phyloP scores from a whole-genome alignment of 2,797 vertebrate genomes.

The Meda fulgida region DNA sequence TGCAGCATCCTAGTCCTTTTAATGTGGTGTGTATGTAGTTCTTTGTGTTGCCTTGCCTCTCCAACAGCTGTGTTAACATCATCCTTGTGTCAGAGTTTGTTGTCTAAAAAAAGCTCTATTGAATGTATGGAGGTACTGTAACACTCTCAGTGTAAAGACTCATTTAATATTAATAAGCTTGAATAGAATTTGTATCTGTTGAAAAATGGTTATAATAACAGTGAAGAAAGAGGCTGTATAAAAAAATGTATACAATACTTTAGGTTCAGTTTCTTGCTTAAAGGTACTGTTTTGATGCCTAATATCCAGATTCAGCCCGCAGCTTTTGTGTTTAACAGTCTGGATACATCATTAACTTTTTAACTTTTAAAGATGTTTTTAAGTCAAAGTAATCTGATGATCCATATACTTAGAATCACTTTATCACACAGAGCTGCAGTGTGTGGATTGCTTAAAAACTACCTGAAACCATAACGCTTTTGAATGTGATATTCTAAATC shows the following conservation, averaged over 20 bases:
- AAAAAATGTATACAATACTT: neutral
- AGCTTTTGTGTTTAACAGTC: neutral
- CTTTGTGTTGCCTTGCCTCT: conserved; percentile 7
- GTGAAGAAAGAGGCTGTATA: neutral
- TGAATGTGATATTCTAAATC: neutral
- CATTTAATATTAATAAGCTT: neutral
- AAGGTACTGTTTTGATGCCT: neutral
- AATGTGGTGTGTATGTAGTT: conserved; percentile 9
- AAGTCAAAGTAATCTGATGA: neutral
- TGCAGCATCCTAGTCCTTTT: neutral
- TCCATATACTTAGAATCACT: neutral
- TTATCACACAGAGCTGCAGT: neutral
- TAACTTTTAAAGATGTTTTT: neutral
- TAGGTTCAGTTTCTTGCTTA: neutral
- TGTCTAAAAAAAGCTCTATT: neutral
- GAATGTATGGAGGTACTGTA: neutral
- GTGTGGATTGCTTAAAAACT: neutral
- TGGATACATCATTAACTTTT: neutral
- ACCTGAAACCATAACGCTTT: neutral
- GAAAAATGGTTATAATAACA: neutral
- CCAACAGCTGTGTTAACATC: neutral
- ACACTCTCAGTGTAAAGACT: neutral
- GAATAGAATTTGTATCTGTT: neutral
- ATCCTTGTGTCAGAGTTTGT: conserved; percentile 1
- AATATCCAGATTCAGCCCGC: neutral